These are phyloP conservation scores for Hydrophis major DNA, from an alignment of 2,797 vertebrate species.

Conservation along the genomic window DNA sequence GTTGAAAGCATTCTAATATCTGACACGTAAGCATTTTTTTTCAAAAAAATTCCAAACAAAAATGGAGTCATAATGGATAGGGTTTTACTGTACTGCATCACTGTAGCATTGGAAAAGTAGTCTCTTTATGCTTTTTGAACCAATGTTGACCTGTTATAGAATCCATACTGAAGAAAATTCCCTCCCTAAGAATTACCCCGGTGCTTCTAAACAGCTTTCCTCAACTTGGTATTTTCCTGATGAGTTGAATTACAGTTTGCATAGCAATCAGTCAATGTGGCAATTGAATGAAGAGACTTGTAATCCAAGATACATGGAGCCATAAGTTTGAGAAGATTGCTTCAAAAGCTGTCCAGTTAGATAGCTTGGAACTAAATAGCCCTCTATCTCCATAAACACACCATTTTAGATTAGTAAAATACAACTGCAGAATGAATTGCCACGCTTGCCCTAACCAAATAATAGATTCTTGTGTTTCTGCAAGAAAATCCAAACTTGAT, in stretches of 20 bases:
- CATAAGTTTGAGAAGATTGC: not conserved
- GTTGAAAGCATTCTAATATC: not conserved
- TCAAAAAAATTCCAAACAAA: not conserved
- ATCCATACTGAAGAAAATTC: not conserved
- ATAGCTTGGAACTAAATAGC: not conserved
- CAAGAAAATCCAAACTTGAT: not conserved
- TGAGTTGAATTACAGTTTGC: not conserved
- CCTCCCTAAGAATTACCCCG: not conserved
- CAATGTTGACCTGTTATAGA: not conserved
- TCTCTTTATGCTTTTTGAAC: not conserved
- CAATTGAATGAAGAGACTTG: not conserved
- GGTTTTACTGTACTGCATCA: not conserved
- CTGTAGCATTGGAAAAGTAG: not conserved
- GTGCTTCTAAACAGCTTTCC: not conserved
- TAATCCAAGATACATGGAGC: not conserved
- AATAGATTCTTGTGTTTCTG: not conserved
- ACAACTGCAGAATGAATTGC: not conserved
- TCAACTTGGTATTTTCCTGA: not conserved
- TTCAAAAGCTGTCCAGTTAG: not conserved
- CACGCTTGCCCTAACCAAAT: too few species aligned
- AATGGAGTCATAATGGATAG: not conserved
- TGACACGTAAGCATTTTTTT: not conserved
- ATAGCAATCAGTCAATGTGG: not conserved
- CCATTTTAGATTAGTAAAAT: not conserved
- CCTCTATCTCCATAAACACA: not conserved